phyloP scores from a whole-genome alignment of 2,797 vertebrate genomes.

The Margarornis squamiger region DNA sequence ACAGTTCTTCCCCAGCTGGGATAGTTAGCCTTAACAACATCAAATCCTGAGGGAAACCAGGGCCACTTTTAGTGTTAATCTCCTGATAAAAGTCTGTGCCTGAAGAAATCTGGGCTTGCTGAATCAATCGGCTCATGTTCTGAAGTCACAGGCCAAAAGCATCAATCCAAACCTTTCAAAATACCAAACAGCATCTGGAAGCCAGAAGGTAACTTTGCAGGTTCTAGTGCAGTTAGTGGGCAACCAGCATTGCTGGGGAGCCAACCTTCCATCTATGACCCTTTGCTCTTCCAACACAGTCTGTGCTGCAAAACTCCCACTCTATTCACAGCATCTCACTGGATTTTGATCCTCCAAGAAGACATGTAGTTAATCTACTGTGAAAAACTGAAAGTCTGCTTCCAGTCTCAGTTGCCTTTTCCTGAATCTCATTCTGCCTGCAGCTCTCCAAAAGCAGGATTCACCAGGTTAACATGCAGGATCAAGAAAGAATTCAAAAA shows the following conservation, averaged over 20 bases:
- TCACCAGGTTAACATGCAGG: neutral
- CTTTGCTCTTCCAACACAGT: neutral
- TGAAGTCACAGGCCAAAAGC: constrained; percentile 5
- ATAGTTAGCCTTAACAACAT: neutral
- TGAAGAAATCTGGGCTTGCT: constrained; percentile 18
- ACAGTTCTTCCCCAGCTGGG: neutral
- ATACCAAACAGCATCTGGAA: neutral
- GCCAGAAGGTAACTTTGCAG: neutral
- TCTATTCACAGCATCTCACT: neutral
- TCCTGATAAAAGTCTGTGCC: neutral
- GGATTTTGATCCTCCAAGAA: neutral
- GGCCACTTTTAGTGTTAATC: neutral
- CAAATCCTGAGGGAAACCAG: neutral
- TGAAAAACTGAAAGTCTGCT: neutral
- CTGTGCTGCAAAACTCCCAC: neutral
- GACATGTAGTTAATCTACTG: neutral
- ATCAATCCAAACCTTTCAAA: constrained; percentile 6
- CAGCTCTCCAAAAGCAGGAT: neutral
- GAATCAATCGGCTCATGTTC: neutral
- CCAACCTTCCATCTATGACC: neutral
- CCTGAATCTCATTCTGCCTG: neutral
- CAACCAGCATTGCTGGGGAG: neutral
- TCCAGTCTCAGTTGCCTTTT: neutral
- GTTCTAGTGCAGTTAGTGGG: neutral
- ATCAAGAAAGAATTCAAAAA: neutral